Evolutionary conservation across 2,888 invertebrate genomes (phyloP), one percentile per base, ranked within the genome.

Genomic region (Eumerus sabulonum): DNA sequence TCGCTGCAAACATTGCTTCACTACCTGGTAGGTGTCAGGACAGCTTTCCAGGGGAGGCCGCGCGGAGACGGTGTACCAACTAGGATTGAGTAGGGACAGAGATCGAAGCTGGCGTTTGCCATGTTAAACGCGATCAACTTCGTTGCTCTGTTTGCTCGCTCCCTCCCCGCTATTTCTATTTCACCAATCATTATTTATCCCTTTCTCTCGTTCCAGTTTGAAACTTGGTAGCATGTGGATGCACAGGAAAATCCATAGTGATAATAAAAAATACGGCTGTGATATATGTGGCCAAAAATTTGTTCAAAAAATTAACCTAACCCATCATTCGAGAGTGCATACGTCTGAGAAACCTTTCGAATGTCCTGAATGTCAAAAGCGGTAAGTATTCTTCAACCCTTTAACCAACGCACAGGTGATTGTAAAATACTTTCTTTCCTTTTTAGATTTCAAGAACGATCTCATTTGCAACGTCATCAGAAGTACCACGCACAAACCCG

Each of bases 241-340:
- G 87, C 89, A 89, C 82, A 85, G 88, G 9, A 89, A 89, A 83
- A 89, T 89, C 60, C 89, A 89, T 82, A 87, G 86, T 72, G 88
- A 88, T 82, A 88, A 87, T 74, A 88, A 89, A 77, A 87, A 88
- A 79, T 89, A 88, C 82, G 86, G 86, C 83, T 89, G 89, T 83
- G 88, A 88, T 84, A 87, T 88, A 59, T 89, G 89, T 84, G 88
- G 88, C 13, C 89, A 89, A 83, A 88, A 89, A 84, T 89, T 89
- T 83, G 89, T 89, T 70, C 89, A 89, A 76, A 89, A 89, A 83
- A 88, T 89, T 44, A 89, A 89, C 82, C 82, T 89, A 38, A 87
- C 88, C 27, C 88, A 89, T 82, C 89, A 89, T 81, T 86, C 87
- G 50, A 87, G 89, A 40, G 86, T 88, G 17, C 89, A 89, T 82